These are phyloP conservation scores for Microcebus tavaratra DNA, from an alignment of 2,113 vertebrate genomes.

Conservation along the genomic window DNA sequence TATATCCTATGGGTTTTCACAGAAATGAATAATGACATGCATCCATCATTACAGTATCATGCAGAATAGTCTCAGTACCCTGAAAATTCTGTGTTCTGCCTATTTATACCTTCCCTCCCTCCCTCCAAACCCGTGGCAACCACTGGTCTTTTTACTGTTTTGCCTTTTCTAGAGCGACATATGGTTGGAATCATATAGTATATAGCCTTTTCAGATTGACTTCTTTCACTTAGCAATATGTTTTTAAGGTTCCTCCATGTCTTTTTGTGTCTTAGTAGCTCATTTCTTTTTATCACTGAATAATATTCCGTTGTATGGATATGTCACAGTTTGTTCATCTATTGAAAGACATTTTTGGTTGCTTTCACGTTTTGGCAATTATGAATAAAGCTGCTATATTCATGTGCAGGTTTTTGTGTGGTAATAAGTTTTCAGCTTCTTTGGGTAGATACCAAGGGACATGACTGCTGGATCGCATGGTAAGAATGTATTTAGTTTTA, in stretches of 20 bases:
- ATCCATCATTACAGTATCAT: background rate
- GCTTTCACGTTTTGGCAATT: background rate
- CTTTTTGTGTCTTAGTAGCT: background rate
- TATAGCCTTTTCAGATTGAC: background rate
- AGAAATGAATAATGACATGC: background rate
- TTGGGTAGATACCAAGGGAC: background rate
- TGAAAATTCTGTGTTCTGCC: background rate
- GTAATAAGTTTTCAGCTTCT: background rate
- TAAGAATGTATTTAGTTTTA: background rate
- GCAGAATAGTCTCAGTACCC: background rate
- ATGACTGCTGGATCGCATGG: background rate
- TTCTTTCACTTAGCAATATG: background rate
- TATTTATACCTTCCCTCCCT: background rate
- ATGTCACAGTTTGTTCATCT: background rate
- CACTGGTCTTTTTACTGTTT: background rate
- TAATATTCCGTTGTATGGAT: background rate
- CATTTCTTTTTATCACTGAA: slow-evolving; percentile 5
- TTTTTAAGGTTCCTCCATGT: background rate
- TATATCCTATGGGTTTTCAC: background rate
- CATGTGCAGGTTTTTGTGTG: background rate
- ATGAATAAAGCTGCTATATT: background rate
- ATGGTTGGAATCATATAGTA: background rate
- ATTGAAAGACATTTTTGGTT: background rate
- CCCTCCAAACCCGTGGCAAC: background rate
- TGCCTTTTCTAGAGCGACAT: background rate